These are phyloP conservation scores for Siniperca undulata DNA, from an alignment of 2,797 vertebrate species.

Conservation along the genomic window DNA sequence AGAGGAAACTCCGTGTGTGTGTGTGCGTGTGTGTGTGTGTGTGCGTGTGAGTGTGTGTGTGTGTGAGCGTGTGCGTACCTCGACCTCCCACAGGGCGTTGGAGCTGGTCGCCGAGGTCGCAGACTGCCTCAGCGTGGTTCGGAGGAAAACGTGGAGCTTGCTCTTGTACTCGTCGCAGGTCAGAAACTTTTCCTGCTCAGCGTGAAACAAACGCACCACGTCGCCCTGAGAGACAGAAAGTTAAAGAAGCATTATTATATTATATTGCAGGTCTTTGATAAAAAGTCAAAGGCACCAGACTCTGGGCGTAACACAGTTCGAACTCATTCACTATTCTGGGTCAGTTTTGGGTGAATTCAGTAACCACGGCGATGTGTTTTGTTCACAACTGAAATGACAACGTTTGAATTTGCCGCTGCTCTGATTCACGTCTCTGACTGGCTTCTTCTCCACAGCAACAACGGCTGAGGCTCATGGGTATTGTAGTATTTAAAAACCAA, in stretches of 20 bases:
- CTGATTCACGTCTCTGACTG: too few species aligned
- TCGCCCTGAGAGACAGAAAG: constrained; percentile 87
- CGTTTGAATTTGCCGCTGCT: too few species aligned
- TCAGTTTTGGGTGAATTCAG: background rate
- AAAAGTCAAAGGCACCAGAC: too few species aligned
- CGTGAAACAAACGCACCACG: constrained; percentile 95
- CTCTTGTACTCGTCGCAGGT: constrained; percentile 95
- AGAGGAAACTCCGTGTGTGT: constrained; percentile 13
- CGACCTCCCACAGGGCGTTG: constrained; percentile 97
- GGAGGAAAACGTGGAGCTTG: constrained; percentile 94
- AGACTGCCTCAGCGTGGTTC: constrained; percentile 94
- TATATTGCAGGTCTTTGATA: too few species aligned
- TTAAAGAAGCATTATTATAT: background rate
- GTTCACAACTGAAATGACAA: background rate
- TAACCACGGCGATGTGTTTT: too few species aligned
- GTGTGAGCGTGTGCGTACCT: constrained; percentile 84
- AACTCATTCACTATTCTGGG: background rate
- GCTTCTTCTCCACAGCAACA: background rate
- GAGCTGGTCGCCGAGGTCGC: constrained; percentile 97
- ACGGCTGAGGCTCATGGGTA: background rate
- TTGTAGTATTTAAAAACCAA: background rate
- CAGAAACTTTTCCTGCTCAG: constrained; percentile 97
- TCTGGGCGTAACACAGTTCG: background rate
- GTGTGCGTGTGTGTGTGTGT: constrained; percentile 17
- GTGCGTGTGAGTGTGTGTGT: constrained; percentile 1